Evolutionary conservation across 2,888 invertebrate species (phyloP).

Genomic region (Coelinius sp.): DNA sequence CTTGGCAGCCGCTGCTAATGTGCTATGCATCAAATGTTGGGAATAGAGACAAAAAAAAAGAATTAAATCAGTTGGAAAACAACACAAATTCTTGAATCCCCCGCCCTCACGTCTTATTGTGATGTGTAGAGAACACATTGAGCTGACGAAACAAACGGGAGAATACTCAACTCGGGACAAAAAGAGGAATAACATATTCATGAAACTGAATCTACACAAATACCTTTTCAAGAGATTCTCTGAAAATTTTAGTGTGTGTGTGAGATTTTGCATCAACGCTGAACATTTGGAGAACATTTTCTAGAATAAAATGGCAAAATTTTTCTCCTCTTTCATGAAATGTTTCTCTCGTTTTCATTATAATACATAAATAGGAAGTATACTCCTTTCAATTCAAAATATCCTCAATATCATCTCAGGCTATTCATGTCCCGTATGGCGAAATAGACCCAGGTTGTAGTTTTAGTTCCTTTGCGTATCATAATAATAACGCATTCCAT

Average conservation of each 20-base stretch:
- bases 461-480: background rate
- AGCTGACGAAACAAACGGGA: conserved; percentile 27
- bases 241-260: conserved; percentile 66
- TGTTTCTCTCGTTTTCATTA: conserved; percentile 34
- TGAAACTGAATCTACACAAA: background rate
- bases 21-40: background rate
- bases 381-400: conserved; percentile 11
- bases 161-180: background rate
- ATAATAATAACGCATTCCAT: background rate
- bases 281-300: background rate
- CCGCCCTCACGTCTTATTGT: background rate
- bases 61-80: background rate
- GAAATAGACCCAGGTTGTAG: background rate
- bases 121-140: conserved; percentile 38
- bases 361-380: background rate
- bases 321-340: conserved; percentile 33
- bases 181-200: background rate
- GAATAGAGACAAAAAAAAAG: background rate
- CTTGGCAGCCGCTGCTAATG: conserved; percentile 3
- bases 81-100: background rate
- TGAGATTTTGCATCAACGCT: conserved; percentile 59
- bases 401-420: background rate
- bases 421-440: background rate
- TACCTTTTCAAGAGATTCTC: background rate
- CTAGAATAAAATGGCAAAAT: background rate